Base-by-base conservation (phyloP, 2,888 invertebrate genomes). In the Aleiodes alternator region DNA sequence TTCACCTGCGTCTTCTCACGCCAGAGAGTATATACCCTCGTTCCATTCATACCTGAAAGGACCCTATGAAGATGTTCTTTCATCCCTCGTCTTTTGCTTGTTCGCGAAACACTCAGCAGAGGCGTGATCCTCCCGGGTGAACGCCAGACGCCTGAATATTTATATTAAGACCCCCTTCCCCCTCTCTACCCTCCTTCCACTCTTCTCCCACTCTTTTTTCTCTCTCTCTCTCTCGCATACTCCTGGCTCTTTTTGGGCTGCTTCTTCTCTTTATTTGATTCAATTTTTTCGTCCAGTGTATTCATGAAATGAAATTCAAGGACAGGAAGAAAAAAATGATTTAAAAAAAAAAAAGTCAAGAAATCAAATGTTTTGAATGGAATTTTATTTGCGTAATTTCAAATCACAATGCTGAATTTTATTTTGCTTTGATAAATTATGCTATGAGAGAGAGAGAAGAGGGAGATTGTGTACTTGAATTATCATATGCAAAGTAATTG, bases 41-140 rank as follows among this genome's bases (percentile, higher is more conserved):
- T 71, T 79, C 78, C 79, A 80, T 80, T 80, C 80, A 80, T 80
- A 79, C 76, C 72, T 70, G 69, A 55, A 70, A 51, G 31, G 61
- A 61, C 12, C 51, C 61, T 79, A 78, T 79, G 79, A 79, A 80
- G 78, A 80, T 78, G 77, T 79, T 68, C 73, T 64, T 71, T 76
- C 57, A 64, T 75, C 53, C 50, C 74, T 73, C 77, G 43, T 68
- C 69, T 51, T 51, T 74, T 68, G 68, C 51, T 68, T 68, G 51
- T 51, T 34, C 50, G 51, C 31, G 51, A 68, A 51, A 68, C 68
- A 68, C 68, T 68, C 51, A 31, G 68, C 50, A 31, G 68, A 50
- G 68, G 50, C 51, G 34, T 53, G 51, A 51, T 68, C 53, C 50
- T 51, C 68, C 68, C 51, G 68, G 50, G 51, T 68, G 68, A 68